Percentiles rank a stretch among this genome's conserved stretches.
These are phyloP conservation scores for Brevimyrus niger DNA, from an alignment of 2,113 vertebrate species.

Conservation along the genomic window DNA sequence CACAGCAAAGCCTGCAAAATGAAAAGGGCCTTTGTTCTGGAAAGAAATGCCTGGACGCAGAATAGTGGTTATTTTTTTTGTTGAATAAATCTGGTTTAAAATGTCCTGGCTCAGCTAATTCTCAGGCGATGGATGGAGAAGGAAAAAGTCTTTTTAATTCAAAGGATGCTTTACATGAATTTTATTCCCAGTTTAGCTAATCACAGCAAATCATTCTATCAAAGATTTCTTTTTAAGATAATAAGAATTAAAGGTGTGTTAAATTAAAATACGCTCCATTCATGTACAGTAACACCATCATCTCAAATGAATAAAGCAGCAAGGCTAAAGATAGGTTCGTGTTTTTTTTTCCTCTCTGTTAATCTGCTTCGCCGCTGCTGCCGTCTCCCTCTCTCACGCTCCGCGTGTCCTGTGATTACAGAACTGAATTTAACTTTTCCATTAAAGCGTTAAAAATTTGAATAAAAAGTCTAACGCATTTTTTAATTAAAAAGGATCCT, in stretches of 20 bases:
- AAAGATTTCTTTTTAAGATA: constrained; percentile 59
- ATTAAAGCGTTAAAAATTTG: constrained; percentile 74
- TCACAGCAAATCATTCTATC: constrained; percentile 60
- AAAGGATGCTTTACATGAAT: constrained; percentile 51
- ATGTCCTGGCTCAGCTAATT: constrained; percentile 25
- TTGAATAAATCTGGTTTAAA: constrained; percentile 13
- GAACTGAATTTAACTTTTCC: constrained; percentile 65
- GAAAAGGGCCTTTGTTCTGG: constrained; percentile 46
- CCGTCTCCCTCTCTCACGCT: constrained; percentile 19
- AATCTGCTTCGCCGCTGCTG: neutral
- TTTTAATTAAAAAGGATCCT: constrained; percentile 82
- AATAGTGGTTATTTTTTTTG: constrained; percentile 36
- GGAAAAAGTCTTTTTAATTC: constrained; percentile 48
- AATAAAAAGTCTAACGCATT: constrained; percentile 66
- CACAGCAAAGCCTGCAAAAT: constrained; percentile 41
- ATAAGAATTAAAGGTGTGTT: constrained; percentile 60
- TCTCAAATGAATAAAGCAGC: constrained; percentile 48
- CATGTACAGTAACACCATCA: constrained; percentile 50
- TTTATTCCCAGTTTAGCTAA: constrained; percentile 50
- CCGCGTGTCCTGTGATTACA: constrained; percentile 57
- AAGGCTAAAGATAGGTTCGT: constrained; percentile 49
- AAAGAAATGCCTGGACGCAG: constrained; percentile 49
- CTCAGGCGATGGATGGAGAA: constrained; percentile 13
- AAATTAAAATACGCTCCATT: constrained; percentile 54
- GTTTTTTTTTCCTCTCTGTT: constrained; percentile 26